phyloP scores from a whole-genome alignment of 2,888 invertebrate species.

The Agrochola macilenta region DNA sequence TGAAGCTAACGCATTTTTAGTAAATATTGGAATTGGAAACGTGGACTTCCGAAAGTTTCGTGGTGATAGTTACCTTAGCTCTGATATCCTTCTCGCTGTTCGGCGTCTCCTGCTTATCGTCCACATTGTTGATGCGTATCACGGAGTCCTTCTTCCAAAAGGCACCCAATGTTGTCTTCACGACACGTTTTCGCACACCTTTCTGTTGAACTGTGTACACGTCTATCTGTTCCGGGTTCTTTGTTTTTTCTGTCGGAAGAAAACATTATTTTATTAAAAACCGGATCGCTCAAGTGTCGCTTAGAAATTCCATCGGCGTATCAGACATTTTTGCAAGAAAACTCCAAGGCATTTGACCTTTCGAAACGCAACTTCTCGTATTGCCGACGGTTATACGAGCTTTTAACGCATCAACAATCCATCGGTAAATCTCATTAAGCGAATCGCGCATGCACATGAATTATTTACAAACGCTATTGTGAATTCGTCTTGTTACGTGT shows the following conservation, averaged over 20 bases:
- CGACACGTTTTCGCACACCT: slow-evolving; percentile 91
- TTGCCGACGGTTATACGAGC: slow-evolving; percentile 64
- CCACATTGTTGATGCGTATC: slow-evolving; percentile 93
- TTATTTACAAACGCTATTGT: slow-evolving; percentile 85
- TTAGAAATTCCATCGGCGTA: slow-evolving; percentile 56
- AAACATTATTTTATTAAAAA: slow-evolving; percentile 53
- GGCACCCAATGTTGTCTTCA: slow-evolving; percentile 91
- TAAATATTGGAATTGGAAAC: slow-evolving; percentile 83
- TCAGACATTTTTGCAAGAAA: slow-evolving; percentile 54
- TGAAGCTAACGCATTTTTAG: slow-evolving; percentile 50
- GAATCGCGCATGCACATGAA: slow-evolving; percentile 71
- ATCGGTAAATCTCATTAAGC: slow-evolving; percentile 70
- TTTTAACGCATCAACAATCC: slow-evolving; percentile 71
- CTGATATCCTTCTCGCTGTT: slow-evolving; percentile 93
- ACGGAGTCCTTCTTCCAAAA: slow-evolving; percentile 93
- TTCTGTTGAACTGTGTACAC: slow-evolving; percentile 92
- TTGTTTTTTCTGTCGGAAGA: slow-evolving; percentile 92
- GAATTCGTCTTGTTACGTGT: slow-evolving; percentile 73
- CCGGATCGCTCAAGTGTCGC: slow-evolving; percentile 49
- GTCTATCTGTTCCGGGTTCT: slow-evolving; percentile 93
- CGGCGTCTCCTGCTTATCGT: slow-evolving; percentile 92
- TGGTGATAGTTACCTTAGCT: slow-evolving; percentile 90
- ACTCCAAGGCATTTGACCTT: slow-evolving; percentile 71
- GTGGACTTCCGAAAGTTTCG: slow-evolving; percentile 67
- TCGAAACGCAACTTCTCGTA: slow-evolving; percentile 62